Percentiles rank a stretch among this genome's conserved stretches.
Conservation (phyloP, 2,113 vertebrate species). For the Corvus cornix region DNA sequence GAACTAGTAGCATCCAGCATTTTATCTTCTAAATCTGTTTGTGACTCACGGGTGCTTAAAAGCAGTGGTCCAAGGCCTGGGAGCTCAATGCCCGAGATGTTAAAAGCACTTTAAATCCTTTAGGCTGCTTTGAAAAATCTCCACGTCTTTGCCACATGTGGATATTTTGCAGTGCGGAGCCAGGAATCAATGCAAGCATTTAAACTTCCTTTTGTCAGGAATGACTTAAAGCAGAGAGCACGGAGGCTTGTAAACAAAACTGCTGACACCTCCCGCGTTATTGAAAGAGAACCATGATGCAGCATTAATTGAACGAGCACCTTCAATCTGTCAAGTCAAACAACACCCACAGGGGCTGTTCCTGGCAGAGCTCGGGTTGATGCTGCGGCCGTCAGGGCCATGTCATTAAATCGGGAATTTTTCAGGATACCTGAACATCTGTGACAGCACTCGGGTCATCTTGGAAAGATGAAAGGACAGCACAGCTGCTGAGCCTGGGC, state of each 20-base stretch:
- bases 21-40: slow-evolving; percentile 44
- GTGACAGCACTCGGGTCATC: neutral
- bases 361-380: neutral
- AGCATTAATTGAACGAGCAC: neutral
- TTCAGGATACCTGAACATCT: neutral
- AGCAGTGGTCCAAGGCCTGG: slow-evolving; percentile 32
- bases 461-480: neutral
- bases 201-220: slow-evolving; percentile 48
- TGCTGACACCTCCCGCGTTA: neutral
- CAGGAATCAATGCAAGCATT: slow-evolving; percentile 43
- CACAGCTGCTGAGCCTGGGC: neutral
- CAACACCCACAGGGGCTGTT: neutral
- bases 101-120: slow-evolving; percentile 54
- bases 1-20: neutral
- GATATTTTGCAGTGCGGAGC: slow-evolving; percentile 5
- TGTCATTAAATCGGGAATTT: neutral
- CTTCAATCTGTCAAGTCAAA: neutral
- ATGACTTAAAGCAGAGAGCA: slow-evolving; percentile 1
- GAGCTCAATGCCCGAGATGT: neutral
- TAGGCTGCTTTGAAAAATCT: slow-evolving; percentile 53
- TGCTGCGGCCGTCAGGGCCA: accelerated
- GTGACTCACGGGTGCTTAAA: neutral
- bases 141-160: neutral
- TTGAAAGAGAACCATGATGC: neutral
- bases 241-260: slow-evolving; percentile 27